Evolutionary conservation across 2,113 vertebrate species (phyloP).

Genomic region (Eublepharis macularius): DNA sequence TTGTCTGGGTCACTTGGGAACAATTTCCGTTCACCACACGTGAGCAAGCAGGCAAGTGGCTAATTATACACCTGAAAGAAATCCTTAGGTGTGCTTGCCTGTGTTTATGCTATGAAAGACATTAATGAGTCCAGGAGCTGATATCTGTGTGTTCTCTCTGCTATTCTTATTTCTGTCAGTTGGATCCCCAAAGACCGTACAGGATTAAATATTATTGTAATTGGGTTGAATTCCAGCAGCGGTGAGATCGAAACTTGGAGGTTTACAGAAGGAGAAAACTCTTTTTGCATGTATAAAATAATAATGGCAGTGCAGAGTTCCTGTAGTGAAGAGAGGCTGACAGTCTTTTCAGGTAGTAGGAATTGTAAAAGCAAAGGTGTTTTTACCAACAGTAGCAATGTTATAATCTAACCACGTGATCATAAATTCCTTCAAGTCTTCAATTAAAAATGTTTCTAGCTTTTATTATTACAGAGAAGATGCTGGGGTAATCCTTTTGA

Average conservation of each 20-base stretch:
- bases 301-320: neutral
- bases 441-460: neutral
- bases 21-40: neutral
- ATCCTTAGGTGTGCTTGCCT: neutral
- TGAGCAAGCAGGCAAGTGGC: slow-evolving; percentile 9
- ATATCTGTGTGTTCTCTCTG: neutral
- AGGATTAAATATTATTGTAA: slow-evolving; percentile 12
- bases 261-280: neutral
- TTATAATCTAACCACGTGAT: neutral
- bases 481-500: neutral
- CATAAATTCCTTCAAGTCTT: neutral
- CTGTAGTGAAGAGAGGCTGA: neutral
- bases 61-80: slow-evolving; percentile 34
- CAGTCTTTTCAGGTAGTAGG: neutral
- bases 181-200: slow-evolving; percentile 18
- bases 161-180: neutral
- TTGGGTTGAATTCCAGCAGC: slow-evolving; percentile 18
- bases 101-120: neutral
- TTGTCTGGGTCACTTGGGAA: neutral
- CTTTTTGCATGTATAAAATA: neutral
- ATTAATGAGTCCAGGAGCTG: slow-evolving; percentile 8
- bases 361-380: slow-evolving; percentile 1
- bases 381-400: neutral
- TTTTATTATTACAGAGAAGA: neutral
- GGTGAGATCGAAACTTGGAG: slow-evolving; percentile 16